phyloP scores from a whole-genome alignment of 2,797 vertebrate species.

The Threskiornis aethiopicus region DNA sequence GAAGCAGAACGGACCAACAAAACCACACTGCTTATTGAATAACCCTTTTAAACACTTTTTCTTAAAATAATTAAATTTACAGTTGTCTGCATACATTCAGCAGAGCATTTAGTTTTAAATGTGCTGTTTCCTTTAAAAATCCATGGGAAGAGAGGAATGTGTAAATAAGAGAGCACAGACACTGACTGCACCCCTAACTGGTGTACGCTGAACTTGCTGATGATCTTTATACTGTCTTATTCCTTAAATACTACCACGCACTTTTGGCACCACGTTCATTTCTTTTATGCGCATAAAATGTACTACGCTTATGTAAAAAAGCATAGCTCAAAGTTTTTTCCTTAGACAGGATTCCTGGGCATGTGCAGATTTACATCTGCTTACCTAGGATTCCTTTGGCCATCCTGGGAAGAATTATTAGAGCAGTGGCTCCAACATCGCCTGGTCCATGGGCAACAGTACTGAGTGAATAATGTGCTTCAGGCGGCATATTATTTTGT shows the following conservation, averaged over 20 bases:
- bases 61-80: neutral
- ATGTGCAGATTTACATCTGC: neutral
- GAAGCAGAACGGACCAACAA: neutral
- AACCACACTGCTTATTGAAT: fast-evolving
- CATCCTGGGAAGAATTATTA: neutral
- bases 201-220: neutral
- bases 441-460: neutral
- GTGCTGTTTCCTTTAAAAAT: neutral
- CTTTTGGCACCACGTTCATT: neutral
- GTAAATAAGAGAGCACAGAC: neutral
- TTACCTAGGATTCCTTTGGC: neutral
- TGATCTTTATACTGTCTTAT: neutral
- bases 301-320: neutral
- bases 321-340: neutral
- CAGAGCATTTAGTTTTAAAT: neutral
- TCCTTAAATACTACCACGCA: neutral
- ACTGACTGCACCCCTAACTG: neutral
- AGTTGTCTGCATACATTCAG: neutral
- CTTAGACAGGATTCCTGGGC: neutral
- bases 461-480: neutral
- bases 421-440: neutral
- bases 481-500: neutral
- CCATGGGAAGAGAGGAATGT: neutral
- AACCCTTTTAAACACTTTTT: neutral
- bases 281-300: neutral